Evolutionary conservation across 2,113 vertebrate species (phyloP).

Genomic region (Tor tambroides): DNA sequence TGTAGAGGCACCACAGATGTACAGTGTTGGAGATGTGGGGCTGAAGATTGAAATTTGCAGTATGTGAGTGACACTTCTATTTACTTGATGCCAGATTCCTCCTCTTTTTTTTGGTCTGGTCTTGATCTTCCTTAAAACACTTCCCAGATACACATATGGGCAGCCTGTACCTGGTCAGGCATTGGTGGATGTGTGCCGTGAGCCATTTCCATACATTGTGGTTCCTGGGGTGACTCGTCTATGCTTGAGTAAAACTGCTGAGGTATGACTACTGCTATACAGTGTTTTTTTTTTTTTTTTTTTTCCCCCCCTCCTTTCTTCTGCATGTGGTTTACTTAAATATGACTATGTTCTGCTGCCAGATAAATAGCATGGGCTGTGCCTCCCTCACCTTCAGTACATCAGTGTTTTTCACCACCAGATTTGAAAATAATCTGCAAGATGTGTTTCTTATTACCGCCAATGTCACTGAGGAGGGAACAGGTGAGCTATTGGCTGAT

Average conservation of each 20-base stretch:
- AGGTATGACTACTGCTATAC: background rate
- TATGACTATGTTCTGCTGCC: background rate
- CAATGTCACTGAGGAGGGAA: constrained; percentile 68
- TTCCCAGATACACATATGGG: constrained; percentile 71
- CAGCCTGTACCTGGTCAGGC: constrained; percentile 71
- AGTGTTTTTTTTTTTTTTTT: background rate
- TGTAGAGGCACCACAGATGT: constrained; percentile 39
- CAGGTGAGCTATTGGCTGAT: constrained; percentile 58
- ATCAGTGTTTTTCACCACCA: constrained; percentile 57
- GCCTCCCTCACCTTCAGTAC: background rate
- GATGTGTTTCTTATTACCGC: background rate
- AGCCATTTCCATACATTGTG: background rate
- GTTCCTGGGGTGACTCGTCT: background rate
- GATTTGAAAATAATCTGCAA: background rate
- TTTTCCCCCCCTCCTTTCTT: too few species aligned
- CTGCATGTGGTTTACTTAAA: too few species aligned
- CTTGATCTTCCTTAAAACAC: background rate
- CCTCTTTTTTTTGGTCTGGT: background rate
- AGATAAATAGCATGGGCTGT: background rate
- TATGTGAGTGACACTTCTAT: constrained; percentile 58
- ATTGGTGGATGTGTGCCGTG: constrained; percentile 51
- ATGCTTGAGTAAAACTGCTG: background rate
- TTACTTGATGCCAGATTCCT: background rate
- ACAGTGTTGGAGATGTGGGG: constrained; percentile 52
- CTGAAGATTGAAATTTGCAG: constrained; percentile 63